Percentiles rank a stretch among this genome's conserved stretches.
Conservation (phyloP, 2,888 invertebrate genomes). For the Hirtodrosophila histrioides region DNA sequence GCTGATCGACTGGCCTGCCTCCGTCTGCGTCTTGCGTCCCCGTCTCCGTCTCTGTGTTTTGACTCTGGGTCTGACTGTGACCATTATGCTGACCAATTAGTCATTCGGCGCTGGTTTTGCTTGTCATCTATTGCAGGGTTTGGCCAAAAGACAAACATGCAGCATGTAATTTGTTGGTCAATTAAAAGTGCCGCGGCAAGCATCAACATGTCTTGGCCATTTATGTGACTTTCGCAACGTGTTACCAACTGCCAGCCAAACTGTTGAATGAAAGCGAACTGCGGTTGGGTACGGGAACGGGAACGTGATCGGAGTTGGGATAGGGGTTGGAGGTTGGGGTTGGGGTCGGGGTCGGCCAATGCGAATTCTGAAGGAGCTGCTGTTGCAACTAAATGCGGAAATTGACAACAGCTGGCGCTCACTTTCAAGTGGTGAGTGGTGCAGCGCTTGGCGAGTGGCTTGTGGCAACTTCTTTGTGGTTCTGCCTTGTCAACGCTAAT, state of each 20-base stretch:
- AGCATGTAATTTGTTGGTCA: slow-evolving; percentile 77
- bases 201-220: slow-evolving; percentile 68
- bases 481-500: slow-evolving; percentile 79
- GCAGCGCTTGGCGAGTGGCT: slow-evolving; percentile 12
- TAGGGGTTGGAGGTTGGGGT: slow-evolving; percentile 38
- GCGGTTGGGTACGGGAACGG: slow-evolving; percentile 37
- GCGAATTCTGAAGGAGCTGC: slow-evolving; percentile 52
- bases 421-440: slow-evolving; percentile 56
- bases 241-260: no score
- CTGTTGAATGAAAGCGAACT: slow-evolving; percentile 66
- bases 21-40: slow-evolving; percentile 6
- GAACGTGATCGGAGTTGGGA: slow-evolving; percentile 11
- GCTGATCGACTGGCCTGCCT: slow-evolving; percentile 19
- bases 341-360: slow-evolving; percentile 13
- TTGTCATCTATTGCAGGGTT: slow-evolving; percentile 77
- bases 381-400: slow-evolving; percentile 63
- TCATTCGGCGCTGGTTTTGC: slow-evolving; percentile 72
- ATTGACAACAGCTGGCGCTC: slow-evolving; percentile 77
- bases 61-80: slow-evolving; percentile 51
- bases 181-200: slow-evolving; percentile 75
- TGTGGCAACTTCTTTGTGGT: slow-evolving; percentile 74
- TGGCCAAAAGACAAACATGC: slow-evolving; percentile 68
- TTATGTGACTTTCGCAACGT: slow-evolving; percentile 60
- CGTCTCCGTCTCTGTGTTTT: slow-evolving; percentile 6
- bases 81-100: slow-evolving; percentile 78